Evolutionary conservation across 2,113 vertebrate species (phyloP).

Genomic region (Corythornis cristatus): DNA sequence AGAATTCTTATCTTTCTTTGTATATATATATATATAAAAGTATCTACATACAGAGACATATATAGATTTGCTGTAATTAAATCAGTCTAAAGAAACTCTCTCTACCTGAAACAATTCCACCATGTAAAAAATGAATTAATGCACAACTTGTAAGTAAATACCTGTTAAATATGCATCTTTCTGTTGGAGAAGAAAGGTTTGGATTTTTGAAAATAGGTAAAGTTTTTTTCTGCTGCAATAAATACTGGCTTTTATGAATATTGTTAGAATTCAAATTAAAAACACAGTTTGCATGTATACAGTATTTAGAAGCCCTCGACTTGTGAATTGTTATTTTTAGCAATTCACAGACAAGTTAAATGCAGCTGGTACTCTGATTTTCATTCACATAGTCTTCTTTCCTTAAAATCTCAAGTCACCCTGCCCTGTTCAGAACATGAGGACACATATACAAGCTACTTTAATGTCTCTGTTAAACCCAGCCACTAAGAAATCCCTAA

Average conservation of each 20-base stretch:
- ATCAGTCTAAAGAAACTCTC: background rate
- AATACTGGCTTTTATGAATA: background rate
- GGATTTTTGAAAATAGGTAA: background rate
- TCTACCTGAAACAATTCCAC: background rate
- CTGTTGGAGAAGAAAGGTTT: background rate
- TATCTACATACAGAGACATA: background rate
- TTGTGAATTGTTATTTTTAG: background rate
- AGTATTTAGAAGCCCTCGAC: background rate
- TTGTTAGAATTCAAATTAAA: background rate
- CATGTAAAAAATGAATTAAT: background rate
- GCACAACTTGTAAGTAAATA: background rate
- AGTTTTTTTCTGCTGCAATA: background rate
- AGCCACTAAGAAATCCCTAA: background rate
- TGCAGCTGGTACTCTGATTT: background rate
- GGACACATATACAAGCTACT: background rate
- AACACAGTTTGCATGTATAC: background rate
- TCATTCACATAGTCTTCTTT: background rate
- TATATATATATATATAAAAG: background rate
- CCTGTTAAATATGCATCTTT: background rate
- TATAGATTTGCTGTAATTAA: background rate
- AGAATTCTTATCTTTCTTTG: background rate
- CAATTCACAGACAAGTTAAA: background rate
- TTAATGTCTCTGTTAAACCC: background rate
- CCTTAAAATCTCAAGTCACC: background rate
- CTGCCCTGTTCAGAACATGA: background rate